A percentile compares a stretch with the other conserved stretches of the same genome.
These are phyloP conservation scores for Neodontobutis hainanensis DNA, from an alignment of 2,113 vertebrate species.

Conservation along the genomic window DNA sequence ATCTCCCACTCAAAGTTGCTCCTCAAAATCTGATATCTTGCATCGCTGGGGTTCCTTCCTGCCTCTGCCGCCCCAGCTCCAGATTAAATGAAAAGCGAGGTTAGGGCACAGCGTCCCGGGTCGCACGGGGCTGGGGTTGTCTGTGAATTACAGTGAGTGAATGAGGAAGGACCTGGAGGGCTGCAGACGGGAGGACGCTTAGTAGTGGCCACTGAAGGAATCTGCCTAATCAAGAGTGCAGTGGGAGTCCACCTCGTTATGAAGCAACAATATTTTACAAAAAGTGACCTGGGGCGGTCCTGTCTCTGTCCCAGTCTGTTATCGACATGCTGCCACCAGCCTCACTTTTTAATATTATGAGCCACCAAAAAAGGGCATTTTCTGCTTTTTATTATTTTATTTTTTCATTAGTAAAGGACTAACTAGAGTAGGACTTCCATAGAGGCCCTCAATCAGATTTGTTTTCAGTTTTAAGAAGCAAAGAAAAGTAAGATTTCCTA, in stretches of 20 bases:
- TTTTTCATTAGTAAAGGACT: no score
- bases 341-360: constrained; percentile 64
- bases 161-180: constrained; percentile 41
- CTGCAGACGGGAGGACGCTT: constrained; percentile 53
- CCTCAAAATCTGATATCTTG: constrained; percentile 43
- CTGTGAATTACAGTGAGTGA: constrained; percentile 57
- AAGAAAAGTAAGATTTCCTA: no score
- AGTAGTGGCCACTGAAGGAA: constrained; percentile 51
- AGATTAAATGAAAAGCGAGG: constrained; percentile 46
- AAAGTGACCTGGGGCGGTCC: constrained; percentile 62
- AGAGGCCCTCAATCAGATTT: no score
- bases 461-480: no score
- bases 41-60: constrained; percentile 62
- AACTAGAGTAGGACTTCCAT: no score
- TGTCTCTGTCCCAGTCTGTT: constrained; percentile 55
- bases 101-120: constrained; percentile 19
- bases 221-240: constrained; percentile 69
- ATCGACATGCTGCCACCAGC: constrained; percentile 43
- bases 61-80: constrained; percentile 26
- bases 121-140: constrained; percentile 8
- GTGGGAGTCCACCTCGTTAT: constrained; percentile 71
- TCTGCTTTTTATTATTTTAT: neutral
- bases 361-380: constrained; percentile 28
- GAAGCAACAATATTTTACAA: constrained; percentile 58
- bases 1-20: constrained; percentile 18